Conservation (phyloP, 2,888 invertebrate species). For the Pteria penguin region DNA sequence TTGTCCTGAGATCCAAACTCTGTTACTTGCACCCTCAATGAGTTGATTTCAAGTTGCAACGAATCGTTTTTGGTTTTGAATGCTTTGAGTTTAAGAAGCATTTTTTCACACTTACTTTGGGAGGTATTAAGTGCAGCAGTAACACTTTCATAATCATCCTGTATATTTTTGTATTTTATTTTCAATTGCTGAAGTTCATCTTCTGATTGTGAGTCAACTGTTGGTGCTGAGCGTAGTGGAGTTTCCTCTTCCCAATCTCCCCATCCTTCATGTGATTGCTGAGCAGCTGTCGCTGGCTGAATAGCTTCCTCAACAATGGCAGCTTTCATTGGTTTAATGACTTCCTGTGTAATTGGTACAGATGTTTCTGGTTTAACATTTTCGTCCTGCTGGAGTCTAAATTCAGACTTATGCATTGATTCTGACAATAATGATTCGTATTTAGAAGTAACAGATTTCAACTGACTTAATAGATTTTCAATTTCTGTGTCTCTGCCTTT, state of each 20-base stretch:
- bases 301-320: too few relatives aligned
- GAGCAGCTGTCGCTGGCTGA: background rate
- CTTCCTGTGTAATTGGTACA: too few relatives aligned
- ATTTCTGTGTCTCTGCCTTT: background rate
- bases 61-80: conserved; percentile 84
- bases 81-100: conserved; percentile 91
- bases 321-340: background rate
- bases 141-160: conserved; percentile 32
- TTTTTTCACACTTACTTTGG: conserved; percentile 54
- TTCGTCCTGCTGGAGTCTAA: background rate
- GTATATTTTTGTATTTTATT: conserved; percentile 64
- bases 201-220: background rate
- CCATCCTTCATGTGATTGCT: background rate
- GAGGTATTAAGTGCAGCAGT: conserved; percentile 15
- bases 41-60: conserved; percentile 59
- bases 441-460: background rate
- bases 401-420: background rate
- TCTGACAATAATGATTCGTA: background rate
- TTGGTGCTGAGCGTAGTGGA: conserved; percentile 26
- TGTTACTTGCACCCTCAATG: conserved; percentile 16
- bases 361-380: background rate
- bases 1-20: background rate
- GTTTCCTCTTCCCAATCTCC: conserved; percentile 30
- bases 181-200: conserved; percentile 12
- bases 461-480: background rate